Base-by-base conservation (phyloP, 2,797 vertebrate genomes). In the Scolopax rusticola region DNA sequence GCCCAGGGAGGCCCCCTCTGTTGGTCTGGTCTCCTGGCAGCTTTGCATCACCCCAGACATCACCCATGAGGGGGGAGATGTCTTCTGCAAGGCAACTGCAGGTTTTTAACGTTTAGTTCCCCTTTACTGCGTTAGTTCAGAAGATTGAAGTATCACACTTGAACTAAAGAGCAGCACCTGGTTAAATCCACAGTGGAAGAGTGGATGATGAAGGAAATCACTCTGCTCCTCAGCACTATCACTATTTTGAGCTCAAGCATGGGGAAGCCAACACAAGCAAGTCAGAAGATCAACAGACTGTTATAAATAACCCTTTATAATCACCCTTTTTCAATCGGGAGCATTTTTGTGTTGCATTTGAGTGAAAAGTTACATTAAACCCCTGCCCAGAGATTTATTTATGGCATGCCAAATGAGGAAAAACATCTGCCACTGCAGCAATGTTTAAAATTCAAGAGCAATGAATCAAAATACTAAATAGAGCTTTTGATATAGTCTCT, bases 401-500 rank as follows among this genome's bases (percentile, higher is more conserved):
- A 80, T 0, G 0, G 61, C 33, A 43, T 25, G 69, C 45, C 81
- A 89, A 84, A 71, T 0, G 14, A 83, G 60, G 69, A 11, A 9
- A 20, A 57, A 83, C 54, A 14, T 27, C 75, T 61, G 57, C 71
- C 63, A 18, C 32, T 47, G 33, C 53, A 61, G 38, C 33, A 33
- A 18, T 2, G 32, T 11, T 59, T 68, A 4, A 67, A 84, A 87
- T 54, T 81, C 87, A 84, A 71, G 50, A 91, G 70, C 54, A 74
- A 17, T 17, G 51, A 94, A 60, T 40, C 73, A 59, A 67, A 91
- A 88, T 5, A 36, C 65, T 53, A 80, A 87, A n/a, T 30, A 21
- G 13, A 71, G 79, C 87, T 76, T 91, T n/a, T 59, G 47, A 84
- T 89, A 81, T 6, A 43, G 43, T n/a, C 61, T 93, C 82, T 95